Conservation (phyloP, 2,888 invertebrate genomes). For the Ectemnius lituratus region DNA sequence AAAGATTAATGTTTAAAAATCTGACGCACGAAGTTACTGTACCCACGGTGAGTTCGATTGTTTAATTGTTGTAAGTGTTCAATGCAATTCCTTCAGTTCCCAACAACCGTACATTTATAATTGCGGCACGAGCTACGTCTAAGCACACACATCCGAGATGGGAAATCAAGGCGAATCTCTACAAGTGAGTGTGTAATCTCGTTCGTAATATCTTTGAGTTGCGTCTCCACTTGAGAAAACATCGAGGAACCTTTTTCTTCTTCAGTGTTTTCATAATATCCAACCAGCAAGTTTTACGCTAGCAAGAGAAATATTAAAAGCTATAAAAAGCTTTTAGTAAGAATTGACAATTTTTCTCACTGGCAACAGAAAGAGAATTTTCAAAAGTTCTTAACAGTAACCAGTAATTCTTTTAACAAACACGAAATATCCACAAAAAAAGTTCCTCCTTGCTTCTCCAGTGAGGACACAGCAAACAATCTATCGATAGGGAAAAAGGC, state of each 20-base stretch:
- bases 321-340: no score
- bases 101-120: constrained; percentile 13
- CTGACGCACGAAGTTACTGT: constrained; percentile 28
- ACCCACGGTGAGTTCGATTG: constrained; percentile 7
- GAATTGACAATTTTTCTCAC: no score
- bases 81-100: constrained; percentile 45
- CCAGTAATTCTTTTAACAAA: no score
- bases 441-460: no score
- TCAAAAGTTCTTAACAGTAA: no score
- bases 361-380: no score
- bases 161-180: constrained; percentile 15
- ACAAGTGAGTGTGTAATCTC: constrained; percentile 15
- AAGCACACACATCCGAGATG: constrained; percentile 21
- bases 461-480: background rate
- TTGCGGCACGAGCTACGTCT: constrained; percentile 14
- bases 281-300: no score
- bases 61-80: constrained; percentile 26
- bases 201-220: constrained; percentile 8
- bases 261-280: no score
- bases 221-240: no score
- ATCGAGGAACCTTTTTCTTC: no score
- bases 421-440: no score
- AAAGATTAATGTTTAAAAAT: constrained; percentile 33
- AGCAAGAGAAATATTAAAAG: no score
- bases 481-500: constrained; percentile 28